Conservation (phyloP, 2,888 invertebrate species). For the Tortrix viridana region DNA sequence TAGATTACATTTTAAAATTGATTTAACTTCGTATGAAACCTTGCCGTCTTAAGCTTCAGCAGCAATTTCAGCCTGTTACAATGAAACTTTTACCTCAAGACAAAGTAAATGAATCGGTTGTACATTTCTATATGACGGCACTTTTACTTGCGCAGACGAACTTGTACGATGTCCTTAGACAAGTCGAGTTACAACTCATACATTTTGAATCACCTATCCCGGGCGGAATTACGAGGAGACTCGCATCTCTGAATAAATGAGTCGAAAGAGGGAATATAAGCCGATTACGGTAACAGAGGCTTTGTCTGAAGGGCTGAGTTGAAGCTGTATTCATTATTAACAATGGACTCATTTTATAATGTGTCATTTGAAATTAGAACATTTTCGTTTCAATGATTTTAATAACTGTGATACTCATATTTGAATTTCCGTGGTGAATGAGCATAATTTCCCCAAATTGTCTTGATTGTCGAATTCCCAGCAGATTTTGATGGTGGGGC, state of each 20-base stretch:
- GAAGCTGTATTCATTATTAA: conserved; percentile 50
- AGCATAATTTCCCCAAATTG: too few species aligned
- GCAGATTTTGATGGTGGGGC: too few species aligned
- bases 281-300: conserved; percentile 64
- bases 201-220: conserved; percentile 22
- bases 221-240: conserved; percentile 25
- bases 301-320: conserved; percentile 48
- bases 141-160: background rate
- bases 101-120: too few species aligned
- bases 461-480: too few species aligned
- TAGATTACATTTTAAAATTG: too few species aligned
- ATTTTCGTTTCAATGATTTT: conserved; percentile 3
- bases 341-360: conserved; percentile 47
- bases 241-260: conserved; percentile 34
- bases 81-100: too few species aligned
- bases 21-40: too few species aligned
- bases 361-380: conserved; percentile 35
- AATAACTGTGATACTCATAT: conserved; percentile 1
- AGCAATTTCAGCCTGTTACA: too few species aligned
- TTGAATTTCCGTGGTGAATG: background rate
- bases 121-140: background rate
- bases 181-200: conserved; percentile 25
- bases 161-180: background rate
- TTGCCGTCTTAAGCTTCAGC: too few species aligned
- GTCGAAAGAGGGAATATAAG: conserved; percentile 53